A percentile compares a stretch with the other conserved stretches of the same genome.
phyloP scores from a whole-genome alignment of 2,888 invertebrate species.

The Ormyrus labotus region DNA sequence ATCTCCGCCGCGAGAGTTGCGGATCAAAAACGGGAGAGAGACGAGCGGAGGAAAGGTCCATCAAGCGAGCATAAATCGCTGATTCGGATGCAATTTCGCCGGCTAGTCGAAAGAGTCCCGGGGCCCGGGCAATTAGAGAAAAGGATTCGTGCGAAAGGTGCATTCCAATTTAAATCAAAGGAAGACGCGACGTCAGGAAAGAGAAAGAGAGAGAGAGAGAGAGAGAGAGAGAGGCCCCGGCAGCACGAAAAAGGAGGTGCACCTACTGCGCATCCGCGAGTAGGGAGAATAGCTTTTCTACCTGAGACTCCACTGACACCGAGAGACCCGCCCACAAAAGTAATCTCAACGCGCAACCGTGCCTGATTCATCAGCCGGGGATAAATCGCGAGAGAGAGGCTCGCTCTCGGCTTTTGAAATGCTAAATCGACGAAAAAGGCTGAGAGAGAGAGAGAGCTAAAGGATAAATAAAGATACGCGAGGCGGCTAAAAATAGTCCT shows the following conservation, averaged over 20 bases:
- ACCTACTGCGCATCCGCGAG: conserved; percentile 25
- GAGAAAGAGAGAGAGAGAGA: conserved; percentile 3
- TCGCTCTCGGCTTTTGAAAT: too few species aligned
- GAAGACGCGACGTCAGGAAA: conserved; percentile 56
- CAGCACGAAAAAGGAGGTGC: conserved; percentile 51
- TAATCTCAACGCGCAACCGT: conserved; percentile 70
- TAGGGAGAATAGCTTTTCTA: conserved; percentile 47
- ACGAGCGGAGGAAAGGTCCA: conserved; percentile 28
- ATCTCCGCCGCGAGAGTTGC: background rate
- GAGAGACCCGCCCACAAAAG: conserved; percentile 75
- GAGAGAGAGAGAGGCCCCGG: conserved; percentile 21
- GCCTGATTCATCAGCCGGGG: conserved; percentile 74
- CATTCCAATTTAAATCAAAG: conserved; percentile 71
- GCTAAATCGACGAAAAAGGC: too few species aligned
- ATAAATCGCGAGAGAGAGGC: conserved; percentile 66
- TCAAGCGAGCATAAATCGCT: conserved; percentile 47
- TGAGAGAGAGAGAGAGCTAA: conserved; percentile 18
- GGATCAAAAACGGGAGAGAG: conserved; percentile 18
- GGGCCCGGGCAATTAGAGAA: conserved; percentile 64
- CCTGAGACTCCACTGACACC: conserved; percentile 73
- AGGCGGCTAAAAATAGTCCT: conserved; percentile 18
- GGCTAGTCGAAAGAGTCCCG: conserved; percentile 55
- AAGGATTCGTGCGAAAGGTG: conserved; percentile 61
- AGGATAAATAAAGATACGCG: background rate
- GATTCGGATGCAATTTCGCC: conserved; percentile 55